Evolutionary conservation across 2,113 vertebrate genomes (phyloP).

Genomic region (Actenoides lindsayi): DNA sequence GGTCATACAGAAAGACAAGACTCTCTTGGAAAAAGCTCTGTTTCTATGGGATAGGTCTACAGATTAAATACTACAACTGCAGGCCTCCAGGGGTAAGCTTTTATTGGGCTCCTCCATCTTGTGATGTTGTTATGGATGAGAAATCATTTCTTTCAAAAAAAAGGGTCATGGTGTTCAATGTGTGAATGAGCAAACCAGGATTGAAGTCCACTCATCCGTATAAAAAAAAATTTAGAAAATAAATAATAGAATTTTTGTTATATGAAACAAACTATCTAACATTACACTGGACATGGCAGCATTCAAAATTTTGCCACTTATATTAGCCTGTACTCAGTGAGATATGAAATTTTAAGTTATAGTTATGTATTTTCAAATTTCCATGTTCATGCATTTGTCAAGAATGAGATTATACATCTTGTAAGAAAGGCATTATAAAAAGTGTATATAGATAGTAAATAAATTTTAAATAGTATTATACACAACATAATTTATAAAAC

Average conservation of each 20-base stretch:
- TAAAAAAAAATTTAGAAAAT: background rate
- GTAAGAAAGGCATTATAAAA: background rate
- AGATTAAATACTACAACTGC: background rate
- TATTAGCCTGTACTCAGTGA: background rate
- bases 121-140: background rate
- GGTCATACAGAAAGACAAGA: background rate
- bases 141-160: background rate
- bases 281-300: background rate
- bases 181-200: background rate
- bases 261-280: too few species aligned
- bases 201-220: background rate
- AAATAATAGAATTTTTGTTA: background rate
- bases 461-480: background rate
- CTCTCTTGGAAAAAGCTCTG: background rate
- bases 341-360: background rate
- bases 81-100: background rate
- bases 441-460: background rate
- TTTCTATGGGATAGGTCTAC: background rate
- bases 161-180: background rate
- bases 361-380: background rate
- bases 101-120: background rate
- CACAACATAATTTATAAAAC: background rate
- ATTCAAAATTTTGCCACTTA: background rate
- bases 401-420: background rate
- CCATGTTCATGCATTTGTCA: rapidly evolving